These are phyloP conservation scores for Typhlichthys subterraneus DNA, from an alignment of 2,797 vertebrate species.

Conservation along the genomic window DNA sequence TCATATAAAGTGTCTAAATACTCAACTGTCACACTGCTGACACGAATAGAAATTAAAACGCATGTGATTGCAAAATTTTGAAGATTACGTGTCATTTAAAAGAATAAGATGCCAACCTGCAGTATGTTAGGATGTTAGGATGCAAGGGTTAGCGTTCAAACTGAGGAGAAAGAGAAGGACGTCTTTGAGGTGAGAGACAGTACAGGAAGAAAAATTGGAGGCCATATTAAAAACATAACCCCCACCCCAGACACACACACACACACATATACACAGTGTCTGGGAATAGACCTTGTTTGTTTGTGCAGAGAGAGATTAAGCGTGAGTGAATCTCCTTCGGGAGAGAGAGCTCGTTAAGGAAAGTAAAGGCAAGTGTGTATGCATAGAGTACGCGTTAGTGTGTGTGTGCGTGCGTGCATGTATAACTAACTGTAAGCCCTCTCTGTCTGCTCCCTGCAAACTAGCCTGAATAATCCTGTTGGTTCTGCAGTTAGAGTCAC, in stretches of 20 bases:
- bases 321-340: slow-evolving; percentile 36
- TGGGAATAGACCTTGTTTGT: slow-evolving; percentile 42
- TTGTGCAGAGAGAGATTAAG: slow-evolving; percentile 47
- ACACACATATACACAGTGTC: slow-evolving; percentile 7
- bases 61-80: neutral
- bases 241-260: neutral
- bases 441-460: slow-evolving; percentile 36
- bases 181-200: neutral
- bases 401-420: neutral
- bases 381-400: neutral
- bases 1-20: neutral
- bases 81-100: neutral
- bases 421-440: slow-evolving; percentile 37
- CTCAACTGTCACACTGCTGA: too few relatives aligned
- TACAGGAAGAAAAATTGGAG: slow-evolving; percentile 13
- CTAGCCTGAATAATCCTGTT: slow-evolving; percentile 59
- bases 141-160: neutral
- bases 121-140: too few relatives aligned
- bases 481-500: slow-evolving; percentile 49
- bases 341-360: slow-evolving; percentile 40
- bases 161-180: neutral
- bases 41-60: neutral
- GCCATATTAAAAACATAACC: slow-evolving; percentile 6
- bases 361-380: slow-evolving; percentile 17
- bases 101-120: too few relatives aligned